A percentile compares a stretch with the other conserved stretches of the same genome.
phyloP scores from a whole-genome alignment of 2,888 invertebrate genomes.

The Proisotoma minuta region DNA sequence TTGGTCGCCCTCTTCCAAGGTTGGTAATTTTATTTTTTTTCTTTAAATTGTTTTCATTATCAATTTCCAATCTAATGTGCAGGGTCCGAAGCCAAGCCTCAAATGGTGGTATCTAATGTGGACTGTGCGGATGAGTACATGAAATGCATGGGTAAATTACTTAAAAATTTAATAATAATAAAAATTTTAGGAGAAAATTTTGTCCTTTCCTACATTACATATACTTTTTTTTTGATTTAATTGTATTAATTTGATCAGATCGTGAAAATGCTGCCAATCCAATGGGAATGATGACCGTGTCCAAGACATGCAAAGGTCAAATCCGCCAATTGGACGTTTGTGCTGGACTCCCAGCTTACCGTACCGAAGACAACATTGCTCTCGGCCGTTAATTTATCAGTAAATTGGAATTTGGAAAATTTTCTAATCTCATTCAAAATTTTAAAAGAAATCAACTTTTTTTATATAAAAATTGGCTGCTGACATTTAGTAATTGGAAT shows the following conservation, averaged over 20 bases:
- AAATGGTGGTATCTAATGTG: neutral
- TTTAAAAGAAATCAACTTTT: too few relatives aligned
- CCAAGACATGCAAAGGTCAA: slow-evolving; percentile 2
- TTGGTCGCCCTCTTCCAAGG: neutral
- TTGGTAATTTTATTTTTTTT: neutral
- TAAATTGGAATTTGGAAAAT: too few relatives aligned
- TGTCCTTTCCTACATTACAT: too few relatives aligned
- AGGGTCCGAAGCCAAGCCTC: slow-evolving; percentile 2
- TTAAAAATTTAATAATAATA: neutral
- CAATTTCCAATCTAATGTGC: neutral
- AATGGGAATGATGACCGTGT: neutral
- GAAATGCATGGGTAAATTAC: neutral
- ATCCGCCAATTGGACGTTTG: neutral
- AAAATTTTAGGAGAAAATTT: too few relatives aligned
- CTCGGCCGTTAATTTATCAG: too few relatives aligned
- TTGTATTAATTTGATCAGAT: neutral
- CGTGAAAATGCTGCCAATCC: neutral
- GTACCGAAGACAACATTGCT: neutral
- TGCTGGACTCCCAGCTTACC: neutral
- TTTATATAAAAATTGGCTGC: too few relatives aligned
- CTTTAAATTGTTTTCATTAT: neutral
- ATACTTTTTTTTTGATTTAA: neutral
- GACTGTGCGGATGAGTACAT: neutral
- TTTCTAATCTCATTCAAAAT: too few relatives aligned
- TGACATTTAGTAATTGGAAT: too few relatives aligned